A percentile compares a stretch with the other conserved stretches of the same genome.
These are phyloP conservation scores for Heliopora coerulea DNA, from an alignment of 92 coral and sea anemone genomes.

Conservation along the genomic window DNA sequence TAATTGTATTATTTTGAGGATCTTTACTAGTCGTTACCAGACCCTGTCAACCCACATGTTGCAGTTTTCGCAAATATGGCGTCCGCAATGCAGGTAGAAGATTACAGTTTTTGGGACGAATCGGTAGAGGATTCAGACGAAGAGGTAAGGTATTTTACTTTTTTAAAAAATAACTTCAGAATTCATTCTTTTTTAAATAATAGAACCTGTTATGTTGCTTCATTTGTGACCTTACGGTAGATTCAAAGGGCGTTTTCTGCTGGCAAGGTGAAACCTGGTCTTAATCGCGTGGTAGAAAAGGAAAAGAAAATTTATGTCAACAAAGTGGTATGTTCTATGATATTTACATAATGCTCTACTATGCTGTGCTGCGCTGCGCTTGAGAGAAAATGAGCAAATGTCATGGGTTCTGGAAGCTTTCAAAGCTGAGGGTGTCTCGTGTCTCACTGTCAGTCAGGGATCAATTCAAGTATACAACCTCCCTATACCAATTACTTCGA, in stretches of 20 bases:
- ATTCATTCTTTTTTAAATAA: too few relatives aligned
- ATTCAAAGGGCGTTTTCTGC: conserved; percentile 79
- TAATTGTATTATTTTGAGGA: conserved; percentile 9
- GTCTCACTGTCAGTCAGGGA: too few relatives aligned
- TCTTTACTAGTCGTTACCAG: neutral
- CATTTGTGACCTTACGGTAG: too few relatives aligned
- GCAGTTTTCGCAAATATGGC: conserved; percentile 51
- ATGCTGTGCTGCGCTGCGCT: too few relatives aligned
- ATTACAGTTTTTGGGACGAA: conserved; percentile 50
- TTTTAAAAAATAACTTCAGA: too few relatives aligned
- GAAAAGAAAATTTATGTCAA: conserved; percentile 53
- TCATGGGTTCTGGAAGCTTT: too few relatives aligned
- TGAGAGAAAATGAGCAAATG: too few relatives aligned
- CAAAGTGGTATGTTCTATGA: conserved; percentile 68
- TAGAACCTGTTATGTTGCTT: too few relatives aligned
- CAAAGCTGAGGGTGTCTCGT: too few relatives aligned
- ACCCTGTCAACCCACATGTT: neutral
- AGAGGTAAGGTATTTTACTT: conserved; percentile 51
- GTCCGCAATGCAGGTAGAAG: conserved; percentile 49
- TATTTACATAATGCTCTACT: too few relatives aligned
- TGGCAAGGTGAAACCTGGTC: conserved; percentile 84
- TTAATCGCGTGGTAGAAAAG: conserved; percentile 67
- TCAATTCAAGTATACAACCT: too few relatives aligned
- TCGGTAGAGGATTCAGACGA: conserved; percentile 71
- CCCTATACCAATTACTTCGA: too few relatives aligned